Evolutionary conservation across 2,797 vertebrate genomes (phyloP).

Genomic region (Allobates femoralis): DNA sequence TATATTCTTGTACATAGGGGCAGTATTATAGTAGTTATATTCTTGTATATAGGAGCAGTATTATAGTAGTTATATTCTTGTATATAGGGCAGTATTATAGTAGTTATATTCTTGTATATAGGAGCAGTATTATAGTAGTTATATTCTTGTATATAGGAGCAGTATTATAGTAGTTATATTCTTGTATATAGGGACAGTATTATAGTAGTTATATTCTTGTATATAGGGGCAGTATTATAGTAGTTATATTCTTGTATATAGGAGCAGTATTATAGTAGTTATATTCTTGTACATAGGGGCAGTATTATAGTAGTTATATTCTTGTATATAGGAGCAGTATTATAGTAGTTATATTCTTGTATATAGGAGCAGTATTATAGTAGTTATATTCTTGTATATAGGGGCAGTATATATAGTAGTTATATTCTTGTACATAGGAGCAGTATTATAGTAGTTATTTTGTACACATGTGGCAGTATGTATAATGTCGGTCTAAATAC

Average conservation of each 20-base stretch:
- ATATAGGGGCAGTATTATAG: slow-evolving; percentile 6
- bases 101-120: slow-evolving; percentile 7
- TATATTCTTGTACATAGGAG: too few species aligned
- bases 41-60: not conserved
- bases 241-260: slow-evolving; percentile 5
- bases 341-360: slow-evolving; percentile 14
- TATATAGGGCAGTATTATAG: slow-evolving; percentile 2
- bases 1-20: not conserved
- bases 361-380: not conserved
- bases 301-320: slow-evolving; percentile 11
- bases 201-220: slow-evolving; percentile 17
- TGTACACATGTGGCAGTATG: too few species aligned
- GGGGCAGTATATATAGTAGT: too few species aligned
- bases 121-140: slow-evolving; percentile 13
- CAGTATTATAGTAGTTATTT: too few species aligned
- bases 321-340: not conserved
- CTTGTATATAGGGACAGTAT: not conserved
- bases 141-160: not conserved
- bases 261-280: slow-evolving; percentile 17
- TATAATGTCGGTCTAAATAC: too few species aligned
- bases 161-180: slow-evolving; percentile 15
- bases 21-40: slow-evolving; percentile 19
- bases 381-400: too few species aligned
- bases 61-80: slow-evolving; percentile 21
- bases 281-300: not conserved